These are phyloP conservation scores for Drosophila dunni DNA, from an alignment of 1,140 invertebrate species.

Conservation along the genomic window DNA sequence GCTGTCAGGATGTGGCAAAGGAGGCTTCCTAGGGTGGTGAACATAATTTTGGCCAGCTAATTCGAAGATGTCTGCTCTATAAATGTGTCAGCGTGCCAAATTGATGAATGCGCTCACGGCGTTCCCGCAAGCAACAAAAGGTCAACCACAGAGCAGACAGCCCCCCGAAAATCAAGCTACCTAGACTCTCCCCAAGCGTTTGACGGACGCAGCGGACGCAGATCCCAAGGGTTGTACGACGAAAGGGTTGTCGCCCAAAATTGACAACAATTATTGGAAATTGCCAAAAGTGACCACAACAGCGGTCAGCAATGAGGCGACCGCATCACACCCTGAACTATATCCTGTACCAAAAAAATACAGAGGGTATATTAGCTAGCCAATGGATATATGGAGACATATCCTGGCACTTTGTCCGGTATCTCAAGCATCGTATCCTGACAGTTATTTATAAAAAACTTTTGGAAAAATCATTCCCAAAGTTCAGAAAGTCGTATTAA, in stretches of 20 bases:
- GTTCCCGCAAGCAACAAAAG: slow-evolving; percentile 22
- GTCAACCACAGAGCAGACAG: slow-evolving; percentile 23
- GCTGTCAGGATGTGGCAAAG: background rate
- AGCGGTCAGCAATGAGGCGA: slow-evolving; percentile 64
- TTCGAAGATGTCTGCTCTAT: slow-evolving; percentile 54
- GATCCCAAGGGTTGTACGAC: slow-evolving; percentile 28
- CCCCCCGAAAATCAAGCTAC: background rate
- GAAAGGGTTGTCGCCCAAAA: slow-evolving; percentile 55
- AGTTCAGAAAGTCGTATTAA: too few relatives aligned
- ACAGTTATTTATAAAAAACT: too few relatives aligned
- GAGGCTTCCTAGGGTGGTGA: slow-evolving; percentile 9
- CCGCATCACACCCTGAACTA: slow-evolving; percentile 16
- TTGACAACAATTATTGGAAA: slow-evolving; percentile 72
- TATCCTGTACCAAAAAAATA: background rate
- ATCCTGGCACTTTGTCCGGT: too few relatives aligned
- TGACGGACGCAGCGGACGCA: slow-evolving; percentile 26
- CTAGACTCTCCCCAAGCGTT: background rate
- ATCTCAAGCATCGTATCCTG: too few relatives aligned
- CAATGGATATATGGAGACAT: too few relatives aligned
- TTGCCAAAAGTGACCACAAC: slow-evolving; percentile 81
- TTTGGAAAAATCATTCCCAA: too few relatives aligned
- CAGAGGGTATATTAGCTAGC: background rate
- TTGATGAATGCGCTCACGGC: slow-evolving; percentile 56
- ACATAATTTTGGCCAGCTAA: slow-evolving; percentile 56
- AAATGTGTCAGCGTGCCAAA: slow-evolving; percentile 76